Evolutionary conservation across 2,888 invertebrate genomes (phyloP), one percentile per base, ranked within the genome.

Genomic region (Baronia brevicornis): DNA sequence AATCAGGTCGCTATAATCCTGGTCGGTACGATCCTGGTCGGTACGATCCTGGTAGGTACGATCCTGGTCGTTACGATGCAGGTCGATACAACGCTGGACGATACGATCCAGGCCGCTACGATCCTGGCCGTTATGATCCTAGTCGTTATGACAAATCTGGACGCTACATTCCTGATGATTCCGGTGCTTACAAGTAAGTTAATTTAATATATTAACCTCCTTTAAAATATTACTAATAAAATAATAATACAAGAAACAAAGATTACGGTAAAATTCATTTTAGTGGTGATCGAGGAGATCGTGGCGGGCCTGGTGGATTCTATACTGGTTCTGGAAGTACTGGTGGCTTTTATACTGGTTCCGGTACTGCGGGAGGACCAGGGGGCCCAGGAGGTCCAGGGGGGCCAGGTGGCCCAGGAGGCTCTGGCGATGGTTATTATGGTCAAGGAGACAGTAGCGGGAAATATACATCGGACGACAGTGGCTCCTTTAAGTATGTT

Each of bases 211-310:
- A 3, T 18, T n/a, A 23, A n/a, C 3, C 7, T 10, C 10, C 10
- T 12, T 5, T 7, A n/a, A n/a, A n/a, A n/a, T n/a, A n/a, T n/a
- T n/a, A 17, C 6, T 5, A 6, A 17, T 17, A 17, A 17, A 5
- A 6, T 17, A 5, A 17, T 17, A 17, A 9, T 8, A 11, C 5
- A 14, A 12, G 10, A 28, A n/a, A 28, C 18, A 3, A 14, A n/a
- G 13, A 23, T 3, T 2, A 9, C 14, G 7, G 14, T 19, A 18
- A 13, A 18, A 10, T 26, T 28, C 24, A 23, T 34, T 43, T 13
- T 38, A 77, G 77, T 35, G 75, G 77, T 31, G 75, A 77, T 43
- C 69, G 75, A 15, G 75, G 75, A 4, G 74, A 74, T 56, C 66
- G 73, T 8, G 75, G 75, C n/a, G 57, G 46, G 21, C 65, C 65